Conservation (phyloP, 2,888 invertebrate species). For the Limnephilus auricula region DNA sequence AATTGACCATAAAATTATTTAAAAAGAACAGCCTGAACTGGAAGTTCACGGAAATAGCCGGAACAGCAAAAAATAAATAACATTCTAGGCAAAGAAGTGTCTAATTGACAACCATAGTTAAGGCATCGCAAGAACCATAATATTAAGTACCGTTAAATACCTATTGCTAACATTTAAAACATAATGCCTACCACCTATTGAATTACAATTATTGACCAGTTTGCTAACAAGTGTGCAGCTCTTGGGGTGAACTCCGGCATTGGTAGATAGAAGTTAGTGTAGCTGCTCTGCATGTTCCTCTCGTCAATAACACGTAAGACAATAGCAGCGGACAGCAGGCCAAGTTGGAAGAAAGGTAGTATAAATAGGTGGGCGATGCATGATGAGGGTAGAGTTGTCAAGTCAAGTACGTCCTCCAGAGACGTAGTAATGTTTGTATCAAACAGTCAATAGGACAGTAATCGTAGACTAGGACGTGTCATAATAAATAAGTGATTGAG, state of each 20-base stretch:
- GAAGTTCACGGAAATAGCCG: slow-evolving; percentile 79
- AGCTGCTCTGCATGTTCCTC: not conserved
- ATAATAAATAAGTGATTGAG: not conserved
- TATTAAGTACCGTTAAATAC: slow-evolving; percentile 80
- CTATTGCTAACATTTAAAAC: slow-evolving; percentile 78
- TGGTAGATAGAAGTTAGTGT: slow-evolving; percentile 48
- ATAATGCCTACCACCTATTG: slow-evolving; percentile 73
- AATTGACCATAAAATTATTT: slow-evolving; percentile 80
- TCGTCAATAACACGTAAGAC: not conserved
- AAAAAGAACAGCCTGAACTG: slow-evolving; percentile 80
- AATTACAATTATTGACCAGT: slow-evolving; percentile 66
- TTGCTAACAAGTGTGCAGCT: slow-evolving; percentile 65
- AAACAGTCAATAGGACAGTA: not conserved
- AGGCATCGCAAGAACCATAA: slow-evolving; percentile 79
- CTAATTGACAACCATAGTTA: slow-evolving; percentile 81
- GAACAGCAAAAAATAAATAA: slow-evolving; percentile 78
- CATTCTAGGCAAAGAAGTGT: slow-evolving; percentile 78
- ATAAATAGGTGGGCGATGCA: slow-evolving; percentile 53
- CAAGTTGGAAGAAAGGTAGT: slow-evolving; percentile 53
- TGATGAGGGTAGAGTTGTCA: not conserved
- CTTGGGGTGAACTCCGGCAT: slow-evolving; percentile 64
- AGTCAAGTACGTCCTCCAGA: not conserved
- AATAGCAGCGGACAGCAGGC: not conserved
- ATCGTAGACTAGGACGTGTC: not conserved
- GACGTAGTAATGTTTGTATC: not conserved